Evolutionary conservation across 2,797 vertebrate species (phyloP), one percentile per base, ranked within the genome.

Genomic region (Taenioides sp.): DNA sequence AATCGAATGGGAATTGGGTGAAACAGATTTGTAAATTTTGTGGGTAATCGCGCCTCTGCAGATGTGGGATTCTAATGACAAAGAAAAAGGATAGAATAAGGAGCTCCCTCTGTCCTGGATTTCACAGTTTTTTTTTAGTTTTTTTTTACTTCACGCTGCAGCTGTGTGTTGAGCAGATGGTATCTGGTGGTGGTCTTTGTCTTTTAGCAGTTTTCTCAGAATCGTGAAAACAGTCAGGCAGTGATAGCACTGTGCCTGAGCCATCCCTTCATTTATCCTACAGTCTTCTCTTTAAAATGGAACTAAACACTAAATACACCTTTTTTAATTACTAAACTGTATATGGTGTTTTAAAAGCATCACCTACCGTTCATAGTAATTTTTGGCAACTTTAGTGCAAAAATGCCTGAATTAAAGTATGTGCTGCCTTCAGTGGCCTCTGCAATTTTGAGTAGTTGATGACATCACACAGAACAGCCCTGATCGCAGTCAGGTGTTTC

Each of bases 151-250:
- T 3, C 67, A 80, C 71, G 85, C 79, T 70, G 79, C 77, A 47
- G 77, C 80, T 89, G 87, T 85, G 85, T 82, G 83, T 80, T 20
- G 76, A 88, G 80, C 90, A 91, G 89, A 92, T 92, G 92, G 87
- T 91, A 73, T 2, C 34, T 37, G 34, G 34, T 37, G 9, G 34
- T 37, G 34, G 80, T 84, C 78, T 78, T 74, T 7, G 50, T 88
- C 83, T 86, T 76, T 86, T 85, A 72, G 83, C 83, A 73, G 68
- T 84, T 88, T 88, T 74, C 78, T 79, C 78, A 75, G 79, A 85
- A 86, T 88, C 85, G 79, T 84, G 75, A 86, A 89, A 80, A 79
- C 80, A 85, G 78, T 70, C 84, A 83, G 75, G 73, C 80, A 84
- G 71, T 89, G 83, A 85, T 70, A 80, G 71, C 78, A 78, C 73